Percentiles rank a stretch among this genome's conserved stretches.
Evolutionary conservation across 2,797 vertebrate genomes (phyloP).

Genomic region (Neopelma chrysocephalum): DNA sequence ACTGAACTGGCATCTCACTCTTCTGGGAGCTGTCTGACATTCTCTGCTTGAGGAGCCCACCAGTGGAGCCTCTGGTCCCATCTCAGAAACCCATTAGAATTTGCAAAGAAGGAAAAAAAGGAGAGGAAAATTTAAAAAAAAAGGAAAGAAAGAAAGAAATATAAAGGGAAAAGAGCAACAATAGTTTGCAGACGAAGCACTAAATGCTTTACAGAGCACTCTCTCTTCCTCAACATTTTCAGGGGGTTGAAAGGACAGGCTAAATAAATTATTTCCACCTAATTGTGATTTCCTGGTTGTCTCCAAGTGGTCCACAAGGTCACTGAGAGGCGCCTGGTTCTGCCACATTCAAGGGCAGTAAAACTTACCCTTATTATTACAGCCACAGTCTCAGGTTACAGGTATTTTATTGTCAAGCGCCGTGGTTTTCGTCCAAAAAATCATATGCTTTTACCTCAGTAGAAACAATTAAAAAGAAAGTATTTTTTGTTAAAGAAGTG

Average conservation of each 20-base stretch:
- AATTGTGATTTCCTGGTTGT: neutral
- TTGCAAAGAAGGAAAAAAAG: fast-evolving
- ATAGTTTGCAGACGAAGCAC: neutral
- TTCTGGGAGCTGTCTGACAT: neutral
- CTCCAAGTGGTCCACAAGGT: neutral
- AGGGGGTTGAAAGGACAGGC: neutral
- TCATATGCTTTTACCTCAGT: neutral
- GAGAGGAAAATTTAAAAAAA: neutral
- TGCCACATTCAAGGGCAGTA: neutral
- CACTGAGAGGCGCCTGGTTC: neutral
- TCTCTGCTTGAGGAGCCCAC: neutral
- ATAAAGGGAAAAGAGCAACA: neutral
- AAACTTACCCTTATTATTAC: neutral
- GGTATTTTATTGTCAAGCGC: neutral
- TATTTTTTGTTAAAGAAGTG: neutral
- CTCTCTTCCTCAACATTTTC: neutral
- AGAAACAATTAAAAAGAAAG: neutral
- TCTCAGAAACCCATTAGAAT: neutral
- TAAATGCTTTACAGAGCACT: neutral
- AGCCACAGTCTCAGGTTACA: neutral
- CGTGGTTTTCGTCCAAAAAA: neutral
- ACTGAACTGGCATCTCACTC: fast-evolving
- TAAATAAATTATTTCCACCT: neutral
- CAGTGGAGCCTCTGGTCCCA: neutral
- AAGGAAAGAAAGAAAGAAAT: too few relatives aligned